These are phyloP conservation scores for Paraplagusia blochii DNA, from an alignment of 2,113 vertebrate species.

Conservation along the genomic window DNA sequence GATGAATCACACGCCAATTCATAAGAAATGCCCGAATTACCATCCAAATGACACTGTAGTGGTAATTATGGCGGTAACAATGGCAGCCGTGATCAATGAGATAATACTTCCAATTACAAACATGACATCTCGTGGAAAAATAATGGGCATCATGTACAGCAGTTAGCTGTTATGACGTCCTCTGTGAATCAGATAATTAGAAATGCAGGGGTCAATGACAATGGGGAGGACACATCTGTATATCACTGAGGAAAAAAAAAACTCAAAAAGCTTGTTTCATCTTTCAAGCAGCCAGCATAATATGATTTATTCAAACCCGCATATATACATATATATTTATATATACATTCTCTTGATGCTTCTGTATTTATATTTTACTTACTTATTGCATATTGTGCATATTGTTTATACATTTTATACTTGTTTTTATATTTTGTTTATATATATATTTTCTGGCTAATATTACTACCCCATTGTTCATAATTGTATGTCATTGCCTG, in stretches of 20 bases:
- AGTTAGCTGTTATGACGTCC: constrained; percentile 55
- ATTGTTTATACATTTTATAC: no score
- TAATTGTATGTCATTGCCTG: no score
- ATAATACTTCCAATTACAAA: constrained; percentile 71
- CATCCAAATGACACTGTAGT: constrained; percentile 66
- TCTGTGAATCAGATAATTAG: constrained; percentile 61
- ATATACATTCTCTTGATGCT: no score
- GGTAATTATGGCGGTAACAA: constrained; percentile 64
- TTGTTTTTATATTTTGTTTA: no score
- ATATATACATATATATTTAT: no score
- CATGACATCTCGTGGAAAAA: constrained; percentile 63
- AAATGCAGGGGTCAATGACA: constrained; percentile 58
- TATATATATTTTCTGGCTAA: no score
- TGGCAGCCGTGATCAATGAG: constrained; percentile 67
- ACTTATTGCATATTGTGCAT: no score
- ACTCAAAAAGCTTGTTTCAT: no score
- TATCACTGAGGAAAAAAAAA: constrained; percentile 42
- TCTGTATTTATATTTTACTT: no score
- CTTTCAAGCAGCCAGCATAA: no score
- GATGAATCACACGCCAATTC: constrained; percentile 51
- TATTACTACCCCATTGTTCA: no score
- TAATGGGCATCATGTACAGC: constrained; percentile 66
- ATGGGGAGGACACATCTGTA: constrained; percentile 44
- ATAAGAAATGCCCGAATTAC: constrained; percentile 62
- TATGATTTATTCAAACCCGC: no score